Evolutionary conservation across 1,140 invertebrate genomes (phyloP), one percentile per base, ranked within the genome.

Genomic region (Bilobella aurantiaca): DNA sequence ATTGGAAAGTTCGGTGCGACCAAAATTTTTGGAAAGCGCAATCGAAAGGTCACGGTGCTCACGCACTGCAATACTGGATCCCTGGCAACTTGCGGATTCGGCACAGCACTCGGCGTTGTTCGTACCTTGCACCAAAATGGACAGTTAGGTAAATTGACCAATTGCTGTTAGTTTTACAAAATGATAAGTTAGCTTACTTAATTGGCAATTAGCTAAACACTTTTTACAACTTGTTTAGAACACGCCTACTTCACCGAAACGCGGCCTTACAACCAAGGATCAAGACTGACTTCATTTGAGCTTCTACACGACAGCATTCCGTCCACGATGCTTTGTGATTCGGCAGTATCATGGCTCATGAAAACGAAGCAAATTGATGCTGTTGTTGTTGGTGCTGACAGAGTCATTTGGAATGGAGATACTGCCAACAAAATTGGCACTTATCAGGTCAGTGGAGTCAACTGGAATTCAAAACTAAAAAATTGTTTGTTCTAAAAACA

Each of bases 381-480:
- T 1, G 88, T 93, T 18, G 83, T 93, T 49, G 89, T 93, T 37
- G 92, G 93, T 27, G 92, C 93, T 29, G 93, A 96, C 77, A 82
- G 93, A 75, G 90, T 96, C 29, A 92, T 89, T 18, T 83, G 86
- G 1, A 99, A 99, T 80, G 96, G 96, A 1, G 96, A 99, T 77
- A 98, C 96, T 1, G 96, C 96, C 0, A 99, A 99, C 77, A 99
- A 99, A 86, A 96, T 99, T 76, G 96, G 96, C 69, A 99, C 96
- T 23, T 99, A 97, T 77, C 91, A 94, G 75, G 84, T 86, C 71
- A 31, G 12, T 16, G 18, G 31, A 57, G 2, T 18, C 34, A 18
- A 12, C 8, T 42, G 34, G 34, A 12, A 18, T 42, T 42, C 8
- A 18, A 8, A 42, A 42, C 8, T 42, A 49, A 25, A 53, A 25